phyloP scores from a whole-genome alignment of 2,113 vertebrate genomes.

The Hiodon tergisus region DNA sequence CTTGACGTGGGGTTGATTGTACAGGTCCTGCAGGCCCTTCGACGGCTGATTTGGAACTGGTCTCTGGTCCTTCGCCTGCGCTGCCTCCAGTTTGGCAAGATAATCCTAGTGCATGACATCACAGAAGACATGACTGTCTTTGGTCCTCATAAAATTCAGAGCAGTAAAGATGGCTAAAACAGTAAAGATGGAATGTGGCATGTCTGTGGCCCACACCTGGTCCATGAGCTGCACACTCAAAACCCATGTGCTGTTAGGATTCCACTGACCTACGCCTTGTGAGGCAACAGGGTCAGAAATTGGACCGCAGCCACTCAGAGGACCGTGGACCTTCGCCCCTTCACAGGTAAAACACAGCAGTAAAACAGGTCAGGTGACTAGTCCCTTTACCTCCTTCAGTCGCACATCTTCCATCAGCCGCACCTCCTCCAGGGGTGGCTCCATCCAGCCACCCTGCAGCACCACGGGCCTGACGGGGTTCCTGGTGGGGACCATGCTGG shows the following conservation, averaged over 20 bases:
- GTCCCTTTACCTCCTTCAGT: background rate
- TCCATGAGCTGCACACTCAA: no score
- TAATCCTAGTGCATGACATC: background rate
- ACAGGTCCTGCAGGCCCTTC: constrained; percentile 24
- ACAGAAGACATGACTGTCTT: background rate
- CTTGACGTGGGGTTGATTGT: constrained; percentile 42
- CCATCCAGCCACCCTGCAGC: constrained; percentile 41
- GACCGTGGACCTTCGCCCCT: background rate
- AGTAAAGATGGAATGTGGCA: no score
- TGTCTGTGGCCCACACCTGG: no score
- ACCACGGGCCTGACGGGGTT: constrained; percentile 32
- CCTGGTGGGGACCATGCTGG: constrained; percentile 26
- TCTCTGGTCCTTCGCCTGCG: constrained; percentile 29
- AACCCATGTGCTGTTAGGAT: no score
- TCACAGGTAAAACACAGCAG: no score
- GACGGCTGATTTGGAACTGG: constrained; percentile 11
- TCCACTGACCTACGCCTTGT: no score
- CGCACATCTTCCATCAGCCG: constrained; percentile 18
- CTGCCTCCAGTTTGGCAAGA: constrained; percentile 42
- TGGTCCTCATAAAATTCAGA: background rate
- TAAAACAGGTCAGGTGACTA: no score
- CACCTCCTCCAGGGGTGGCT: constrained; percentile 41
- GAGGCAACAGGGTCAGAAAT: background rate
- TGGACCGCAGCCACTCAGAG: background rate
- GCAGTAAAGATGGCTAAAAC: no score